Evolutionary conservation across 2,888 invertebrate genomes (phyloP).

Genomic region (Emmelina monodactyla): DNA sequence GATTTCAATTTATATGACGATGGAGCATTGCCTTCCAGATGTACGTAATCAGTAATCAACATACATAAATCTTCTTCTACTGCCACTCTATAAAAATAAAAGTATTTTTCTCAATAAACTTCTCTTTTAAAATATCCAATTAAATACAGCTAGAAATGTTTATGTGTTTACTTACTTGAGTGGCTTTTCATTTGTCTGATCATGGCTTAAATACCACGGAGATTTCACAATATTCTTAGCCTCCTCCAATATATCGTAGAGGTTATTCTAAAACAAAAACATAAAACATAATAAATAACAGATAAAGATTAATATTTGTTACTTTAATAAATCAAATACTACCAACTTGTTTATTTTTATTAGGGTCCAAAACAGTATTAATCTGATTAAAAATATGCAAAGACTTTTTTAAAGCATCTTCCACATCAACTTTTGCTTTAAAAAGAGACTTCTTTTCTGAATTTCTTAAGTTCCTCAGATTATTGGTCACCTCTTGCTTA

Average conservation of each 20-base stretch:
- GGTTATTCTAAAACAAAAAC: conserved; percentile 32
- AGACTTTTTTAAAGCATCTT: conserved; percentile 24
- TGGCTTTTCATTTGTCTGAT: conserved; percentile 23
- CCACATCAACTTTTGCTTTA: conserved; percentile 29
- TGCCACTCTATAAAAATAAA: conserved; percentile 29
- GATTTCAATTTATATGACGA: conserved; percentile 33
- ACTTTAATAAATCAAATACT: no score
- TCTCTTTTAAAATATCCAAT: no score
- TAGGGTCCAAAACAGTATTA: conserved; percentile 3
- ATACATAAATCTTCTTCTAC: conserved; percentile 42
- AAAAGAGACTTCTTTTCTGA: conserved; percentile 35
- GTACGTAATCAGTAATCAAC: conserved; percentile 43
- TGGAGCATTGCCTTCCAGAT: conserved; percentile 36
- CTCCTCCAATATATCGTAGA: conserved; percentile 29
- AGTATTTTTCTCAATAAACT: no score
- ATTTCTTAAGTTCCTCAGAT: conserved; percentile 30
- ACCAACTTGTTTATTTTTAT: background rate
- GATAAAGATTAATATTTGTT: no score
- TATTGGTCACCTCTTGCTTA: conserved; percentile 46
- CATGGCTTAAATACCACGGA: conserved; percentile 44
- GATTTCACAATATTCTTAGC: conserved; percentile 30
- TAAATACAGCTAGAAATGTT: no score
- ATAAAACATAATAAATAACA: background rate
- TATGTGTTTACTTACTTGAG: conserved; percentile 31
- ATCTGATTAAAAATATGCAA: background rate